phyloP scores from a whole-genome alignment of 1,140 invertebrate species.

The Lepidurus couesii region DNA sequence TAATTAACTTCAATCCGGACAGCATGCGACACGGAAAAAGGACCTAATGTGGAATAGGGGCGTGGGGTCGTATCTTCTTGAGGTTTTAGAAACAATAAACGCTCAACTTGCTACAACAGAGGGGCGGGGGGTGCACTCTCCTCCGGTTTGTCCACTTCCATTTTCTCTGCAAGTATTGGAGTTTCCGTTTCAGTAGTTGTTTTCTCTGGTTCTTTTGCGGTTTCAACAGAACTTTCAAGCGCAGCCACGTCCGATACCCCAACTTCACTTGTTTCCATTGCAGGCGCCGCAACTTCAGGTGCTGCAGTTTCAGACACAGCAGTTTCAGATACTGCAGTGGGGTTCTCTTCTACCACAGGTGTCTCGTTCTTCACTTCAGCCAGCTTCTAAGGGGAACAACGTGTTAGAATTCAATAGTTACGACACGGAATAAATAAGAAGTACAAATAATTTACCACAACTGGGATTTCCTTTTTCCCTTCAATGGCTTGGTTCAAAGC shows the following conservation, averaged over 20 bases:
- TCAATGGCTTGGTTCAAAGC: constrained; percentile 34
- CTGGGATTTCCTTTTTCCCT: neutral
- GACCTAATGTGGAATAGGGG: no score
- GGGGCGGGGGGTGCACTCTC: neutral
- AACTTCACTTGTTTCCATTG: no score
- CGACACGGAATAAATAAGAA: neutral
- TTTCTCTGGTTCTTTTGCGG: neutral
- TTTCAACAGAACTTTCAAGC: neutral
- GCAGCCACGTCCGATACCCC: no score
- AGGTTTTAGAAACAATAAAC: neutral
- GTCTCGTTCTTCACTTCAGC: neutral
- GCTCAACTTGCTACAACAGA: neutral
- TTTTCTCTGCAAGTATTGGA: neutral
- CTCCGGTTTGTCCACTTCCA: constrained; percentile 5
- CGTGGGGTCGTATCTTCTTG: no score
- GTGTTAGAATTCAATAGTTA: no score
- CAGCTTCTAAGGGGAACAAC: neutral
- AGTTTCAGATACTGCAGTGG: neutral
- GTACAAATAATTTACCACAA: neutral
- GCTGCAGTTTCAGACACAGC: neutral
- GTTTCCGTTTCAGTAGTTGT: neutral
- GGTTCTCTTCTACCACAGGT: neutral
- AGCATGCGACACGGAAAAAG: no score
- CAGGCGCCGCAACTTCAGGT: no score
- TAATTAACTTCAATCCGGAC: no score